phyloP scores from a whole-genome alignment of 2,888 invertebrate species.

The Polylopha cassiicola region DNA sequence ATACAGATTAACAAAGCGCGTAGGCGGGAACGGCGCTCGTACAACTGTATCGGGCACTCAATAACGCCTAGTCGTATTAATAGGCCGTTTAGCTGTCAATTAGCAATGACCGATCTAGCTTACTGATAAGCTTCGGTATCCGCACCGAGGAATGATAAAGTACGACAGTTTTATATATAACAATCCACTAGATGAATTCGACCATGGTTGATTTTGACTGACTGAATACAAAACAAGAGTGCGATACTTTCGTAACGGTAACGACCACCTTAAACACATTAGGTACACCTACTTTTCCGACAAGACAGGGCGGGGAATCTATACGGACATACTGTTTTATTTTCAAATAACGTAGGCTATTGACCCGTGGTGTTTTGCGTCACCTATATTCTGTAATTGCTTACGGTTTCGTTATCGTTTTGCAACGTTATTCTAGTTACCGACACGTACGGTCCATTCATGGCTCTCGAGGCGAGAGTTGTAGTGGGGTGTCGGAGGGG shows the following conservation, averaged over 20 bases:
- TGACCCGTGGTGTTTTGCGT: constrained; percentile 14
- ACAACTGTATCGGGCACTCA: constrained; percentile 43
- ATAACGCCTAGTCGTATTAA: constrained; percentile 49
- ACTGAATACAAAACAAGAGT: constrained; percentile 6
- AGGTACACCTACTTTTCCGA: constrained; percentile 20
- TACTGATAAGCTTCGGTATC: constrained; percentile 28
- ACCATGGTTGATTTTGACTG: constrained; percentile 8
- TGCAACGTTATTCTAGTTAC: constrained; percentile 15
- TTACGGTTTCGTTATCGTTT: constrained; percentile 21
- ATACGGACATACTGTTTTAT: constrained; percentile 14
- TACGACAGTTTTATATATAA: constrained; percentile 10
- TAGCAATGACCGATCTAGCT: constrained; percentile 40
- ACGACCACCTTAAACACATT: constrained; percentile 13
- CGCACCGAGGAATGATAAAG: constrained; percentile 9
- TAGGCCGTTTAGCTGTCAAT: constrained; percentile 65
- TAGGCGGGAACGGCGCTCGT: constrained; percentile 33
- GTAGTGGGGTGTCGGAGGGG: constrained; percentile 34
- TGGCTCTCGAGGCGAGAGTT: constrained; percentile 36
- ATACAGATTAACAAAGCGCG: constrained; percentile 4
- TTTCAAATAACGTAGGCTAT: constrained; percentile 11
- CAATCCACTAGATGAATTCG: constrained; percentile 10
- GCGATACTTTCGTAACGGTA: constrained; percentile 15
- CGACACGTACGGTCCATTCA: constrained; percentile 68
- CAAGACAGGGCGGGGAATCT: constrained; percentile 18
- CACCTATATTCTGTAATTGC: constrained; percentile 11